A percentile compares a stretch with the other conserved stretches of the same genome.
Evolutionary conservation across 2,113 vertebrate genomes (phyloP).

Genomic region (Antennarius striatus): DNA sequence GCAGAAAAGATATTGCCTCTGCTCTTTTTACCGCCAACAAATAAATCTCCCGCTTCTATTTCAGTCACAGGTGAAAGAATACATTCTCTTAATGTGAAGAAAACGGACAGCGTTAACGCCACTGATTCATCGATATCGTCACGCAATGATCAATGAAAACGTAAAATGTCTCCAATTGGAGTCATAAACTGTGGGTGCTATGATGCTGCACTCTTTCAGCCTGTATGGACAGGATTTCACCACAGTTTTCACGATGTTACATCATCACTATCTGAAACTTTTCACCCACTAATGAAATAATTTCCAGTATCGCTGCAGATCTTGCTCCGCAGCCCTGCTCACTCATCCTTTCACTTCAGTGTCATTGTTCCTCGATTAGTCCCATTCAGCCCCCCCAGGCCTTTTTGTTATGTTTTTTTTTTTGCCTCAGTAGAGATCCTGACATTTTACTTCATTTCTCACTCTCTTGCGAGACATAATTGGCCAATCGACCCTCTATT

Average conservation of each 20-base stretch:
- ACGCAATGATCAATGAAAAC: conserved; percentile 28
- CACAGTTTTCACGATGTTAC: conserved; percentile 40
- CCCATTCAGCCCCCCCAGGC: not conserved
- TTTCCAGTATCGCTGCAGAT: conserved; percentile 25
- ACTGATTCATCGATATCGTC: conserved; percentile 28
- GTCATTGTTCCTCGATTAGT: conserved; percentile 45
- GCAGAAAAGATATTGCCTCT: conserved; percentile 34
- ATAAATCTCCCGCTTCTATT: conserved; percentile 52
- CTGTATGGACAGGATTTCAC: conserved; percentile 21
- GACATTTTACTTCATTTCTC: conserved; percentile 31
- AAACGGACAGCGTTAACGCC: conserved; percentile 27
- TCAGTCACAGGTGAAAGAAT: conserved; percentile 34
- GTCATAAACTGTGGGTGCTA: no score
- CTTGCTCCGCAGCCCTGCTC: conserved; percentile 15
- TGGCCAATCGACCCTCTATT: conserved; percentile 26
- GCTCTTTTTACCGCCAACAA: conserved; percentile 29
- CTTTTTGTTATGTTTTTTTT: not conserved
- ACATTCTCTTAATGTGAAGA: conserved; percentile 28
- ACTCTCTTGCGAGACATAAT: conserved; percentile 3
- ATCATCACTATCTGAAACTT: conserved; percentile 23
- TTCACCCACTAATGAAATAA: conserved; percentile 30
- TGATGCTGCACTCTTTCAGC: not conserved
- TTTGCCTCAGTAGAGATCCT: conserved; percentile 39
- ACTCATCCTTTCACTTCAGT: conserved; percentile 34
- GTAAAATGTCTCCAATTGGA: conserved; percentile 18